phyloP scores from a whole-genome alignment of 2,888 invertebrate genomes.

The Cotesia congregata region DNA sequence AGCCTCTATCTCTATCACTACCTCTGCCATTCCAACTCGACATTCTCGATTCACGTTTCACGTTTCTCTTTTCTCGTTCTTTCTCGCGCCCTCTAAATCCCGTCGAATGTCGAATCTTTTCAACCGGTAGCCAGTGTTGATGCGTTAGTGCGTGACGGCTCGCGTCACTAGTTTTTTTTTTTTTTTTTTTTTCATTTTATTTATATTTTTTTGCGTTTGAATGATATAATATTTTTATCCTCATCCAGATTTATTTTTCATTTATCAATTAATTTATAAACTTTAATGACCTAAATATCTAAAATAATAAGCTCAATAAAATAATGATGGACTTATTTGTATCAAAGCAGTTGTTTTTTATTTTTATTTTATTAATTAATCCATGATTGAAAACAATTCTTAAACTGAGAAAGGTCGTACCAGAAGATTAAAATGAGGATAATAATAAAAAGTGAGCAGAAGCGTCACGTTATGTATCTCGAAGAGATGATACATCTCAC shows the following conservation, averaged over 20 bases:
- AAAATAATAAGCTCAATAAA: too few relatives aligned
- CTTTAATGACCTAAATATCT: too few relatives aligned
- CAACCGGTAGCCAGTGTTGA: conserved; percentile 32
- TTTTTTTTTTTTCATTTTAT: conserved; percentile 1
- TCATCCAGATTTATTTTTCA: too few relatives aligned
- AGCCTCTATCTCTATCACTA: conserved; percentile 39
- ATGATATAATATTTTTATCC: not conserved
- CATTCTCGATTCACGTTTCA: not conserved
- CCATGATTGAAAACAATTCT: not conserved
- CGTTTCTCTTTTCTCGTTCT: conserved; percentile 20
- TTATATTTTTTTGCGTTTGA: not conserved
- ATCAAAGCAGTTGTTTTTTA: too few relatives aligned
- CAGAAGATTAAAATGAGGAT: conserved; percentile 32
- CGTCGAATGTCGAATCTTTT: conserved; percentile 36
- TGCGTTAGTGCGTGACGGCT: conserved; percentile 37
- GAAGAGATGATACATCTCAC: conserved; percentile 32
- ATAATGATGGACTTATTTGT: too few relatives aligned
- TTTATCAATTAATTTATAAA: too few relatives aligned
- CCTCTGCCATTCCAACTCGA: not conserved
- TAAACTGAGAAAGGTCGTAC: conserved; percentile 6
- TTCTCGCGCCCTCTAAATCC: conserved; percentile 17
- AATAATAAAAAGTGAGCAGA: conserved; percentile 39
- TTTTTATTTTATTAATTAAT: not conserved
- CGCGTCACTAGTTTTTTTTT: conserved; percentile 23
- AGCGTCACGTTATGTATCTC: conserved; percentile 25